Base-by-base conservation (phyloP, 1,140 invertebrate genomes). In the Cherax quadricarinatus region DNA sequence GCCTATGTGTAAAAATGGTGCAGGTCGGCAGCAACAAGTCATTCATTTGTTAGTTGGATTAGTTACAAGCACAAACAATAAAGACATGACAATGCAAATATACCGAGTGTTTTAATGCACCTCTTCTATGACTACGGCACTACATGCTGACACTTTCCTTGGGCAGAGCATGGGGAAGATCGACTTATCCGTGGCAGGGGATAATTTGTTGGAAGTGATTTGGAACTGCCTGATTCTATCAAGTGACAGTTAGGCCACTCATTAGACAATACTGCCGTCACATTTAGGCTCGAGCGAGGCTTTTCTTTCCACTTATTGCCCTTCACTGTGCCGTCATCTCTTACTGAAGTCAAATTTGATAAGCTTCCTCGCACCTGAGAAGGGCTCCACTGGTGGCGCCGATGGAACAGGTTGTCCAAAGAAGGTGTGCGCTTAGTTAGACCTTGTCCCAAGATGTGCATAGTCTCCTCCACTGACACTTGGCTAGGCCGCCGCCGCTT, bases 271-370 rank as follows among this genome's bases (percentile, higher is more conserved):
- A 12, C 6, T 10, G 12, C 21, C 3, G 70, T 30, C 9, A 75
- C n/a, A 30, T 75, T 75, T 7, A 75, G 7, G 70, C 70, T 75
- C 9, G 70, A 75, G 24, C 70, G 70, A 75, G 70, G 70, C n/a
- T 75, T 75, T 75, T 75, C 70, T 30, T 30, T 75, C 70, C 70
- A 75, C n/a, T 75, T 75, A 75, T 75, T 75, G 3, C 70, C 70
- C 70, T 75, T 75, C n/a, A 75, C 70, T 75, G 70, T 75, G 24
- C 70, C 30, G 24, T 75, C 70, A 75, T 75, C 70, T 75, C 6
- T 30, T 75, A 7, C 24, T 9, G 70, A 24, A 9, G 6, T 30
- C 9, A 75, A 12, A 10, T 75, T n/a, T 30, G 70, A 30, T 6
- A 5, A 75, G 70, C 70, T 75, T 4, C n/a, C 70, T 7, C 21